phyloP scores from a whole-genome alignment of 1,140 invertebrate species.

The Drosophila hydei region DNA sequence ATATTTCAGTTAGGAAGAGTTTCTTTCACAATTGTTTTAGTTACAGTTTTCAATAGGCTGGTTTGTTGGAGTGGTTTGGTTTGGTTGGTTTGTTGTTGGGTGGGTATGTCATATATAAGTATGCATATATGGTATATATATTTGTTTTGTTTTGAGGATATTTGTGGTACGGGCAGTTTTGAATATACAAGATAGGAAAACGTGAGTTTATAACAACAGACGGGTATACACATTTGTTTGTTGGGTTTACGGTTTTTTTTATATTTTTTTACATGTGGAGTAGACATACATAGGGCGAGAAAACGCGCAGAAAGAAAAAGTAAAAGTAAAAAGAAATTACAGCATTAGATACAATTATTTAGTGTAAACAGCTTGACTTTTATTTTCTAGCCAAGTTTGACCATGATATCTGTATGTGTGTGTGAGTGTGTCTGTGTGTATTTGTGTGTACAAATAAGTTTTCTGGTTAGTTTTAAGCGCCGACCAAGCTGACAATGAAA shows the following conservation, averaged over 20 bases:
- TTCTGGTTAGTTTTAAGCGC: slow-evolving; percentile 31
- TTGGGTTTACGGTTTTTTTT: slow-evolving; percentile 27
- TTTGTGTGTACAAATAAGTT: not conserved
- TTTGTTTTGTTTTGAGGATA: slow-evolving; percentile 52
- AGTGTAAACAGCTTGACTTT: slow-evolving; percentile 40
- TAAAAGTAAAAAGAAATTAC: slow-evolving; percentile 82
- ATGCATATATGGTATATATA: slow-evolving; percentile 44
- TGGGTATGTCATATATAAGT: slow-evolving; percentile 25
- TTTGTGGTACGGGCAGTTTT: slow-evolving; percentile 69
- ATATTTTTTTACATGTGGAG: slow-evolving; percentile 50
- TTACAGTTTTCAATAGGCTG: slow-evolving; percentile 71
- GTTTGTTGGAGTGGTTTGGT: slow-evolving; percentile 53
- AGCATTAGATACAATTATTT: slow-evolving; percentile 79
- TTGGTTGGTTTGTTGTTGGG: slow-evolving; percentile 46
- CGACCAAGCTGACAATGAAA: slow-evolving; percentile 35
- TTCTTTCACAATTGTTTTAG: slow-evolving; percentile 64
- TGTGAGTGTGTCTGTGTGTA: slow-evolving; percentile 1
- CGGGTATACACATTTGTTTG: slow-evolving; percentile 49
- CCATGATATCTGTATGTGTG: slow-evolving; percentile 29
- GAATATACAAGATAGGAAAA: slow-evolving; percentile 69
- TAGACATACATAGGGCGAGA: slow-evolving; percentile 64
- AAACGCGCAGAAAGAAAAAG: slow-evolving; percentile 74
- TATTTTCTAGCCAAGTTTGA: slow-evolving; percentile 7
- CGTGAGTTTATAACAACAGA: slow-evolving; percentile 66
- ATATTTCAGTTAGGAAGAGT: slow-evolving; percentile 52